Evolutionary conservation across 2,888 invertebrate genomes (phyloP), one percentile per base, ranked within the genome.

Genomic region (Petrolisthes manimaculis): DNA sequence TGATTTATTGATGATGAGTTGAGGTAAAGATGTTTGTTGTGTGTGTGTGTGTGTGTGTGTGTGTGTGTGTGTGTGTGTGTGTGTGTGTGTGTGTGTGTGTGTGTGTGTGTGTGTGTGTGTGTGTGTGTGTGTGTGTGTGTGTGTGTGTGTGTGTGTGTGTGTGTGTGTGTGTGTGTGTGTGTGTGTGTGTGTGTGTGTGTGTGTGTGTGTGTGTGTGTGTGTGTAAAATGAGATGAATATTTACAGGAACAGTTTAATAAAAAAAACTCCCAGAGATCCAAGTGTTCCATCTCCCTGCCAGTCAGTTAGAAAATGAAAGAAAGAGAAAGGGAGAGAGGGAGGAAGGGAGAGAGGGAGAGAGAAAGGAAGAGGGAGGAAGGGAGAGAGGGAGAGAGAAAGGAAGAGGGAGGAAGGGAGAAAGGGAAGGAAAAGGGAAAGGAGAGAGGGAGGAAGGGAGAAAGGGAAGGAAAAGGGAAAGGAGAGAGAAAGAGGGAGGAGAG

Each of bases 41-140:
- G 61, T 61, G 61, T 61, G 61, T 61, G 61, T 61, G 61, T 61
- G 61, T 61, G 61, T 61, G 61, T 61, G 61, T 61, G 61, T 61
- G 61, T 61, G 61, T 61, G 61, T 61, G 61, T 61, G 61, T 61
- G 61, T 61, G 61, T 61, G 61, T 61, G 61, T 61, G 61, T 61
- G 61, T 61, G 61, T 61, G 61, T 61, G 61, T 14, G 61, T 61
- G 61, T 61, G 61, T 61, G 61, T 61, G 61, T 8, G 61, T 61
- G 61, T 61, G 61, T 61, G 61, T 61, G 61, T 61, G 61, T 61
- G 61, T 61, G 61, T 61, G 61, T 61, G 61, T 61, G 61, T 61
- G 61, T 61, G 61, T 61, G 61, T 61, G 61, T 61, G 61, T 61
- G 61, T 61, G 61, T 61, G 61, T 61, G 61, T 61, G 61, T 61